Conservation (phyloP, 2,888 invertebrate genomes). For the Hydriomena furcata region DNA sequence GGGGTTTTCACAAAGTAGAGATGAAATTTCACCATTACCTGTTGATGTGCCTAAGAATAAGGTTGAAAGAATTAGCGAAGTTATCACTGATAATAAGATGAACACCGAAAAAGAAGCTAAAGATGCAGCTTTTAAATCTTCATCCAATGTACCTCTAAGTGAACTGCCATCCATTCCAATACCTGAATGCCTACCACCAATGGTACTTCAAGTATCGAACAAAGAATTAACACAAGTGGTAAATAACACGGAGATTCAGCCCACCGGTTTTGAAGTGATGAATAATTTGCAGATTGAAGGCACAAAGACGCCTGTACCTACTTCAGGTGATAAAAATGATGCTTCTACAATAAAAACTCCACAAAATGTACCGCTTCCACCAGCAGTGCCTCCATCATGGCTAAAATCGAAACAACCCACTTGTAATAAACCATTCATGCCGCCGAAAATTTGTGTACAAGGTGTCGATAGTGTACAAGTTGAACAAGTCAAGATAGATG, state of each 20-base stretch:
- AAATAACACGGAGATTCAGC: conserved; percentile 34
- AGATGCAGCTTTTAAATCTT: conserved; percentile 37
- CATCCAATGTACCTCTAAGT: conserved; percentile 57
- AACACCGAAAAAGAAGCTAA: conserved; percentile 32
- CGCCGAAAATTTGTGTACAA: conserved; percentile 66
- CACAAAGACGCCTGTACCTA: conserved; percentile 36
- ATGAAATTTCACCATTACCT: conserved; percentile 48
- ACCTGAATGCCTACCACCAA: conserved; percentile 49
- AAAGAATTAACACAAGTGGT: conserved; percentile 38
- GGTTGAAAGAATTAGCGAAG: conserved; percentile 29
- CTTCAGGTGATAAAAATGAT: conserved; percentile 35
- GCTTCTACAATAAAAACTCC: conserved; percentile 39
- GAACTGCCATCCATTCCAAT: conserved; percentile 71
- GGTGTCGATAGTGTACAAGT: conserved; percentile 53
- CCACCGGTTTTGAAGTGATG: conserved; percentile 13
- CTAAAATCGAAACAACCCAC: conserved; percentile 50
- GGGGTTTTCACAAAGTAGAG: conserved; percentile 76
- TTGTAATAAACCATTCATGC: conserved; percentile 47
- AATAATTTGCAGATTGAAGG: conserved; percentile 21
- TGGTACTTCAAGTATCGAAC: conserved; percentile 46
- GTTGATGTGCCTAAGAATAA: conserved; percentile 33
- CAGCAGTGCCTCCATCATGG: conserved; percentile 75
- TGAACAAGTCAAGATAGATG: conserved; percentile 43
- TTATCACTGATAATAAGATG: conserved; percentile 24
- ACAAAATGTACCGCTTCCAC: conserved; percentile 60